Evolutionary conservation across 2,797 vertebrate species (phyloP).

Genomic region (Pterois miles): DNA sequence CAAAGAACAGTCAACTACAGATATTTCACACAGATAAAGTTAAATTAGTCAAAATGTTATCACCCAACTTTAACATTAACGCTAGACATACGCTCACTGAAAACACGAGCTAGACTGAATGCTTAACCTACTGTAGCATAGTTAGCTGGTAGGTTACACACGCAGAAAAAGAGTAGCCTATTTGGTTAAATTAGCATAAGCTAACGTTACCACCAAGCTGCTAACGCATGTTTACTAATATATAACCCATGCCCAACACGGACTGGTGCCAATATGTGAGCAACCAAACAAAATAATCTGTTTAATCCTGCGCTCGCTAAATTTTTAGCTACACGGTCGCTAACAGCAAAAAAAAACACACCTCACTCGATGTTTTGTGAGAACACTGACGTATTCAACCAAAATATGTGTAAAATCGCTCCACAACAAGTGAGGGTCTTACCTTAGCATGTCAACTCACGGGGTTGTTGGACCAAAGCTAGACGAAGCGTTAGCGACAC

Average conservation of each 20-base stretch:
- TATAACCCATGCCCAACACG: neutral
- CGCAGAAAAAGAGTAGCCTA: neutral
- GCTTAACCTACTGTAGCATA: neutral
- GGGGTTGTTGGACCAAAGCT: no score
- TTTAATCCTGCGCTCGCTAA: neutral
- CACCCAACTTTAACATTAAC: neutral
- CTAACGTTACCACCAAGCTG: neutral
- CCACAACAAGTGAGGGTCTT: neutral
- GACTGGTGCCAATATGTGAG: neutral
- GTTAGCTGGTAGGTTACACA: no score
- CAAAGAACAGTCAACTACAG: neutral
- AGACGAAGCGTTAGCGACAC: slow-evolving; percentile 30
- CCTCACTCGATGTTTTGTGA: neutral
- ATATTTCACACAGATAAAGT: neutral
- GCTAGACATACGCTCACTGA: neutral
- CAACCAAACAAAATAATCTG: neutral
- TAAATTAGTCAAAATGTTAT: neutral
- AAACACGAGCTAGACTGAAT: neutral
- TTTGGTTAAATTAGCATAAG: neutral
- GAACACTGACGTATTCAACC: no score
- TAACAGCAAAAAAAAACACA: neutral
- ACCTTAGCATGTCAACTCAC: neutral
- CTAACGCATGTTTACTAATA: slow-evolving; percentile 14
- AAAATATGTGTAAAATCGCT: neutral
- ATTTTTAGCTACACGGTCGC: fast-evolving